These are phyloP conservation scores for Pseudopodoces humilis DNA, from an alignment of 2,113 vertebrate species.

Conservation along the genomic window DNA sequence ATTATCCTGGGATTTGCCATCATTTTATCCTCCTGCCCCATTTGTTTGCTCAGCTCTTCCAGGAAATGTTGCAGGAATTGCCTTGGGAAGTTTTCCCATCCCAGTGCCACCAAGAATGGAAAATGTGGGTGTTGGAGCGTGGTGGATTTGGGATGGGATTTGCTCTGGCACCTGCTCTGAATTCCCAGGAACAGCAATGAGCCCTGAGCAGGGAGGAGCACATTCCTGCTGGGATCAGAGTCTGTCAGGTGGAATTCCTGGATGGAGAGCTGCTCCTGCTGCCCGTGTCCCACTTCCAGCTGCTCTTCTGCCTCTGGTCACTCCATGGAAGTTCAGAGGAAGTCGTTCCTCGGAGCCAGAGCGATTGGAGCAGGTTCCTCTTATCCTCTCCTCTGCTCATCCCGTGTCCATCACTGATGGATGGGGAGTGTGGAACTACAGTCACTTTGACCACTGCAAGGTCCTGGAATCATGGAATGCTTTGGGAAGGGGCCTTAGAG, in stretches of 20 bases:
- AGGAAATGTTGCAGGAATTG: background rate
- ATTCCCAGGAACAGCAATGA: rapidly evolving
- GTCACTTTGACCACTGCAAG: background rate
- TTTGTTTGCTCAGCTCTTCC: background rate
- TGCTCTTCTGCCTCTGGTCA: background rate
- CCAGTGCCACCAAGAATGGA: background rate
- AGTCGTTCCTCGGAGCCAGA: rapidly evolving
- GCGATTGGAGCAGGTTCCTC: background rate
- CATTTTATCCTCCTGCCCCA: rapidly evolving
- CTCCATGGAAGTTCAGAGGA: background rate
- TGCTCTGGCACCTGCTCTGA: background rate
- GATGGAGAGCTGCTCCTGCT: background rate
- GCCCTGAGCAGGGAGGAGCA: background rate
- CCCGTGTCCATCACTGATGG: rapidly evolving
- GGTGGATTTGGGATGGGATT: background rate
- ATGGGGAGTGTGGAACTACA: background rate
- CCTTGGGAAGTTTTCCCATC: background rate
- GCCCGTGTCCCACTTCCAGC: background rate
- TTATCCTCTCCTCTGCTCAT: background rate
- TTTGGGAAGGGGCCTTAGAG: background rate
- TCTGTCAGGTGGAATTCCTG: background rate
- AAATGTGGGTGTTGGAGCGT: background rate
- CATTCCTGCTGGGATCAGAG: background rate
- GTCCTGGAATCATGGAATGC: background rate
- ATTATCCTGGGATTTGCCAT: background rate